Base-by-base conservation (phyloP, 2,113 vertebrate genomes). In the Hystrix cristata region DNA sequence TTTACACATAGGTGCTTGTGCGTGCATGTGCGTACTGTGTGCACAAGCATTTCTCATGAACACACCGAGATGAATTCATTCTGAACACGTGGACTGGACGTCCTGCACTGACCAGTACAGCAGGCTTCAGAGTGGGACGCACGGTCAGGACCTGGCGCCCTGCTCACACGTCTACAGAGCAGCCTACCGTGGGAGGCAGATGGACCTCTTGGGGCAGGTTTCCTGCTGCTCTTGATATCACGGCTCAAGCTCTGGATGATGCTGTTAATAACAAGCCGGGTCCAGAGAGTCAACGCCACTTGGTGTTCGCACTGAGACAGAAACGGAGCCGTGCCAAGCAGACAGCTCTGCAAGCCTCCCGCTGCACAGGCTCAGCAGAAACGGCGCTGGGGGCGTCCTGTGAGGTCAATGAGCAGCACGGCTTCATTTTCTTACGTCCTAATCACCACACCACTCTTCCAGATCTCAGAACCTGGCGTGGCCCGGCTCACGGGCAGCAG, bases 361-460 rank as follows among this genome's bases (percentile, higher is more conserved):
- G 53, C 76, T 85, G 84, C 16, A 64, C 5, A 74, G 48, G 59
- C 43, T 79, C 86, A 87, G 92, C 96, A 83, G 96, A 96, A 94
- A 60, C 29, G 62, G 55, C 65, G 91, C 88, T 0, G 1, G 38
- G 91, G 79, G 27, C 72, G 69, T 87, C 76, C 82, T 81, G 55
- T 21, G 62, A 93, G 94, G 62, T 82, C 13, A 59, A 7, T 79
- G 89, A 95, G 84, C 72, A 93, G 76, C 48, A 23, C n/a, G 9
- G 51, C 91, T 93, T 67, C 15, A 34, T 82, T 76, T 85, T 80
- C 74, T 82, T 84, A 43, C 43, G 51, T 81, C 80, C 87, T 87
- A 81, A 93, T 43, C 71, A 82, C 59, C 25, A 9, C 23, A 38
- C 15, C n/a, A 21, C 19, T 64, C 59, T 83, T 93, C 69, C 48